phyloP scores from a whole-genome alignment of 2,113 vertebrate genomes.

The Nannobrachium achirus region DNA sequence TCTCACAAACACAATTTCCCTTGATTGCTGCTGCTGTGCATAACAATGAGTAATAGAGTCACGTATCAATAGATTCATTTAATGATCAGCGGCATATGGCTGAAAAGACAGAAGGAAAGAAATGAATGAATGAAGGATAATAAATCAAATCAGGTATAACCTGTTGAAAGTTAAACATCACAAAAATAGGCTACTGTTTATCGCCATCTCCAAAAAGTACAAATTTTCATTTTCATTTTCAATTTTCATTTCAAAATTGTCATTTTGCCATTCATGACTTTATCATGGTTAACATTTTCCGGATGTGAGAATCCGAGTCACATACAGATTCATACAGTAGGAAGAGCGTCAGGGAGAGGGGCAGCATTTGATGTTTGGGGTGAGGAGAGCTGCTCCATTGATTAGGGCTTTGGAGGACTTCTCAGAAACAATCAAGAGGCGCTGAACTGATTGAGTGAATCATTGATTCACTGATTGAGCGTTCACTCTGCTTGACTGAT shows the following conservation, averaged over 20 bases:
- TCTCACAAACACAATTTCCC: not conserved
- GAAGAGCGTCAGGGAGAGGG: not conserved
- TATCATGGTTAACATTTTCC: not conserved
- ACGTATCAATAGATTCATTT: not conserved
- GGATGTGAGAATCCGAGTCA: not conserved
- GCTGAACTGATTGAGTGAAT: constrained; percentile 43
- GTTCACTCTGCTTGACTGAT: constrained; percentile 35
- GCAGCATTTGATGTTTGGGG: constrained; percentile 4
- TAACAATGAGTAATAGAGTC: not conserved
- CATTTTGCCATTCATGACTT: not conserved
- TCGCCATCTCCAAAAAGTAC: not conserved
- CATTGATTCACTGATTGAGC: constrained; percentile 48
- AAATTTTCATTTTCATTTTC: not conserved
- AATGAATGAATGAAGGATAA: no score
- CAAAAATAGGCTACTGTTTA: no score
- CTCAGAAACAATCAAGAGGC: constrained; percentile 51
- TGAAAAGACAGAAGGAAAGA: no score
- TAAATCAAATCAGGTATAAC: no score
- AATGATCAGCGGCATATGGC: no score
- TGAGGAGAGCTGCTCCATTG: constrained; percentile 14
- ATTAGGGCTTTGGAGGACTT: constrained; percentile 36
- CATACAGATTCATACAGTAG: not conserved
- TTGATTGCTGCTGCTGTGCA: not conserved
- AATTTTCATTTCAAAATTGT: not conserved
- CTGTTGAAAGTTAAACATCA: no score